Base-by-base conservation (phyloP, 2,888 invertebrate species). In the Lissocephala sabroskyi region DNA sequence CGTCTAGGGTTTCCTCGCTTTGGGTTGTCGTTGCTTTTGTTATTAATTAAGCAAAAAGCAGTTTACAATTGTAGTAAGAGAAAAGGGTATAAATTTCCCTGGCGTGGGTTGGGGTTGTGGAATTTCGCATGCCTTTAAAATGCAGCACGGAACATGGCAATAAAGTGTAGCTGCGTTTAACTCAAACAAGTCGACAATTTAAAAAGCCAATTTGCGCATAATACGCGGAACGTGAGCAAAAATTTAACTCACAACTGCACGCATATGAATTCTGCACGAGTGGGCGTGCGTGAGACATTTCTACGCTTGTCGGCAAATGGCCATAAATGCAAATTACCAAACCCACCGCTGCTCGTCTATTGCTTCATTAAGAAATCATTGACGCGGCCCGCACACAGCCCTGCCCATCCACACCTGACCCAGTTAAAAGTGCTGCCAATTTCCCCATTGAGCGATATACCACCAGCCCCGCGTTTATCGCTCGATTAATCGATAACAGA, bases 161-260 rank as follows among this genome's bases (percentile, higher is more conserved):
- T 81, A 79, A 79, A 77, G 63, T 73, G 77, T 70, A 71, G 60
- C 59, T 79, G 71, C 81, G 71, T 64, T 80, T 80, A 68, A 66
- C 65, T 60, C 58, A 68, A 65, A 59, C 76, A 70, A 77, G 60
- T 78, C 65, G 62, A 73, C 73, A 68, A 78, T 78, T 78, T 78
- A 73, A 80, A 77, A 79, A 63, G 64, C 75, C 81, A 79, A 79
- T 80, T 79, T 80, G 79, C 73, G 71, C 66, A 77, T 79, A 79
- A 81, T 80, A 70, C 63, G 64, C 42, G 40, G 63, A 64, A 80
- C 79, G 79, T 80, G 79, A 80, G 79, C 62, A 56, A 75, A 71
- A 79, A 80, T 62, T 65, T 65, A 62, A 76, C 67, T 40, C 54
- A 48, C 50, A 45, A 58, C 54, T 61, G 50, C 54, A 50, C 46